Conservation (phyloP, 2,113 vertebrate species). For the Scomber japonicus region DNA sequence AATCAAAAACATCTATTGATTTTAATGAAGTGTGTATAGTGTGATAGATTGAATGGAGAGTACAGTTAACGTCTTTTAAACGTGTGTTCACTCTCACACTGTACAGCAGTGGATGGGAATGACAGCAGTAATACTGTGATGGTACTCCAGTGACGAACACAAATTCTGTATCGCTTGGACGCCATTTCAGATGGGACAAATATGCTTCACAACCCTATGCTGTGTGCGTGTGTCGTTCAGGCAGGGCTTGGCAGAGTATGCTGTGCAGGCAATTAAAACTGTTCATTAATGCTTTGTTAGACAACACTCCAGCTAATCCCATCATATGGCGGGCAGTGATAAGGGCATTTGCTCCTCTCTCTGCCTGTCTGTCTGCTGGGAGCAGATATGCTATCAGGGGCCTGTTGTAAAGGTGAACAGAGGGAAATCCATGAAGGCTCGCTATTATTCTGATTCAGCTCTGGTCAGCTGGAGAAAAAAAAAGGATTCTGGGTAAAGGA, state of each 20-base stretch:
- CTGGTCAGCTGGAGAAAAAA: conserved; percentile 26
- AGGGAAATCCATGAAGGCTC: conserved; percentile 35
- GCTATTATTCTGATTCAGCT: conserved; percentile 54
- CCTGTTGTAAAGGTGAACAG: conserved; percentile 68
- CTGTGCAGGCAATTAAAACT: conserved; percentile 80
- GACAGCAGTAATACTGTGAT: conserved; percentile 36
- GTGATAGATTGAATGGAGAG: conserved; percentile 30
- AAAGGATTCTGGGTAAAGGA: conserved; percentile 29
- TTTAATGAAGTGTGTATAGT: conserved; percentile 44
- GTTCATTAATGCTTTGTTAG: conserved; percentile 82
- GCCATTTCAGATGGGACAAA: conserved; percentile 52
- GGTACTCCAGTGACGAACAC: conserved; percentile 39
- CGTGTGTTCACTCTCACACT: conserved; percentile 10
- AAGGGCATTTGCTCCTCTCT: conserved; percentile 71
- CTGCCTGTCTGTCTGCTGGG: conserved; percentile 69
- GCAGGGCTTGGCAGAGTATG: conserved; percentile 53
- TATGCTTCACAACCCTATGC: conserved; percentile 26
- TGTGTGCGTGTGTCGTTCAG: conserved; percentile 44
- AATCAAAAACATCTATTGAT: conserved; percentile 55
- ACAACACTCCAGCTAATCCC: conserved; percentile 79
- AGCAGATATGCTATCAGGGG: conserved; percentile 75
- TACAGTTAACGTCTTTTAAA: conserved; percentile 37
- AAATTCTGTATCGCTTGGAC: conserved; percentile 53
- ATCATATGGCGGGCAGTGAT: conserved; percentile 78
- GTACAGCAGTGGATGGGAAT: conserved; percentile 28